Evolutionary conservation across 2,888 invertebrate species (phyloP).

Genomic region (Agrilus biguttatus): DNA sequence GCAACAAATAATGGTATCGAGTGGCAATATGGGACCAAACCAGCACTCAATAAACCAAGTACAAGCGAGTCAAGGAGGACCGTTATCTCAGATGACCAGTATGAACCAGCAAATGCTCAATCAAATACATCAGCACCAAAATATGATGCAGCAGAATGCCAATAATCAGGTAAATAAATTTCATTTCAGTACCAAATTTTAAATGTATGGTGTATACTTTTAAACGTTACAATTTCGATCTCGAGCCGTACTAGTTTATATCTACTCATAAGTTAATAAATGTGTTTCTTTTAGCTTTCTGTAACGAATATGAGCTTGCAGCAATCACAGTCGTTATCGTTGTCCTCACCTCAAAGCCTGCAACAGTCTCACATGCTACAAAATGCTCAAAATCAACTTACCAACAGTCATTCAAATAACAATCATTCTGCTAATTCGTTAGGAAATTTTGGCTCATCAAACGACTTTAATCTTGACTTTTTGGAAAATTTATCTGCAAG

Average conservation of each 20-base stretch:
- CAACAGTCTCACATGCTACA: constrained; percentile 19
- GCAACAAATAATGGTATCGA: constrained; percentile 28
- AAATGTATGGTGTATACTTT: too few relatives aligned
- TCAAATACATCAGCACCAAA: constrained; percentile 37
- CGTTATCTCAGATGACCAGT: constrained; percentile 27
- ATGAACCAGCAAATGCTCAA: constrained; percentile 36
- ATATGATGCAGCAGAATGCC: constrained; percentile 34
- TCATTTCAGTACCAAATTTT: background rate
- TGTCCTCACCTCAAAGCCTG: constrained; percentile 25
- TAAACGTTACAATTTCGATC: too few relatives aligned
- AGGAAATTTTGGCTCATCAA: constrained; percentile 36
- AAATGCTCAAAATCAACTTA: constrained; percentile 15
- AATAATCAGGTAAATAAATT: constrained; percentile 23
- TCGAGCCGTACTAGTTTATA: too few relatives aligned
- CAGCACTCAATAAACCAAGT: constrained; percentile 16
- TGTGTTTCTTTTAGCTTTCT: constrained; percentile 17
- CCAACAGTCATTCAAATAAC: constrained; percentile 17
- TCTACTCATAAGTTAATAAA: too few relatives aligned
- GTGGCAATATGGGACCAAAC: constrained; percentile 21
- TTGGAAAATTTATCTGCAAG: constrained; percentile 66
- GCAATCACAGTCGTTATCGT: constrained; percentile 50
- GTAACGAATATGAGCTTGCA: constrained; percentile 54
- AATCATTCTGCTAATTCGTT: constrained; percentile 24
- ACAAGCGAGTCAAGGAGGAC: constrained; percentile 21
- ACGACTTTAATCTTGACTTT: constrained; percentile 73